phyloP scores from a whole-genome alignment of 1,140 invertebrate species.

The Pentalonia nigronervosa region DNA sequence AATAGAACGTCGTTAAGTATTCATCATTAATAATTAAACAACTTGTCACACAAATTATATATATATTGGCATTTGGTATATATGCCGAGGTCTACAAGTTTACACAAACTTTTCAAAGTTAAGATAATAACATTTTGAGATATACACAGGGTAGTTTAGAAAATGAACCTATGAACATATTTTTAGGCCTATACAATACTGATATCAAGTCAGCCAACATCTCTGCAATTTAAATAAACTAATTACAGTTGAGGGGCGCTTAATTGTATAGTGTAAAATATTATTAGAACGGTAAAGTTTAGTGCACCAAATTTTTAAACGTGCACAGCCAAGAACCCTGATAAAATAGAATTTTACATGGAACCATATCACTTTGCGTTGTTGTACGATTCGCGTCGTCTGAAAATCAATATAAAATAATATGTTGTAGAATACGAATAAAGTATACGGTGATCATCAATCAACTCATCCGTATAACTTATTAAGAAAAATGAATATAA shows the following conservation, averaged over 20 bases:
- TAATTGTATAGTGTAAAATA: background rate
- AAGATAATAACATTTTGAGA: background rate
- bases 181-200: background rate
- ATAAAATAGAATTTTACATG: background rate
- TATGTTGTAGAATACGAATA: background rate
- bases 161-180: background rate
- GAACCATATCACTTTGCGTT: background rate
- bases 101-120: background rate
- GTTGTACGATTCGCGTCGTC: background rate
- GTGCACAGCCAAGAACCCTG: background rate
- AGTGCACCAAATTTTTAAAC: background rate
- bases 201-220: background rate
- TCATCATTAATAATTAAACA: background rate
- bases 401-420: background rate
- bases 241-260: background rate
- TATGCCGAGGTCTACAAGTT: background rate
- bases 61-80: background rate
- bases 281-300: background rate
- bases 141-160: background rate
- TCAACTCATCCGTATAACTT: background rate
- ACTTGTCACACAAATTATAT: background rate
- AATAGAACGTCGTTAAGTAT: background rate
- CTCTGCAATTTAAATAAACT: background rate
- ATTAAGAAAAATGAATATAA: background rate
- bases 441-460: background rate